Percentiles rank a stretch among this genome's conserved stretches.
These are phyloP conservation scores for Acrocera orbiculus DNA, from an alignment of 2,888 invertebrate species.

Conservation along the genomic window DNA sequence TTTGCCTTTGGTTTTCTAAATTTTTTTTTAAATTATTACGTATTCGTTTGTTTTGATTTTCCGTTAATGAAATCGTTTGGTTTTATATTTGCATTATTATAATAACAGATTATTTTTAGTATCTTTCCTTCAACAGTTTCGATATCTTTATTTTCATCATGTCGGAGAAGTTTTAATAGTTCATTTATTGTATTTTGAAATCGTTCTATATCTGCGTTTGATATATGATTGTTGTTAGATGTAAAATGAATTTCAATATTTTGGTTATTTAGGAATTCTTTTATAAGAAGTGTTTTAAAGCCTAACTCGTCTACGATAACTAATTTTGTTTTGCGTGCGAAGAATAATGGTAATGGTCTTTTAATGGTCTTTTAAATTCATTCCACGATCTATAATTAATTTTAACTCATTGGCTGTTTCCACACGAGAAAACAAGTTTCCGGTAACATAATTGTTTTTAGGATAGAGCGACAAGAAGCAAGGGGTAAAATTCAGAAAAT, in stretches of 20 bases:
- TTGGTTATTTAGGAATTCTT: constrained; percentile 9
- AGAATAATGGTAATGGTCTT: constrained; percentile 8
- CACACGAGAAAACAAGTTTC: too few species aligned
- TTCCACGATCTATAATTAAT: constrained; percentile 10
- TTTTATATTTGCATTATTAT: constrained; percentile 11
- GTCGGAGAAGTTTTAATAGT: constrained; percentile 11
- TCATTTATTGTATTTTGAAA: constrained; percentile 13
- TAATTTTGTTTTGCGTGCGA: constrained; percentile 9
- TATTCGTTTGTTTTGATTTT: constrained; percentile 10
- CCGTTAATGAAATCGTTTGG: constrained; percentile 13
- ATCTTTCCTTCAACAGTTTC: constrained; percentile 13
- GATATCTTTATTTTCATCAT: constrained; percentile 8
- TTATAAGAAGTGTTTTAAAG: constrained; percentile 12
- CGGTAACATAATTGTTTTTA: too few species aligned
- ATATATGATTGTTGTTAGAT: constrained; percentile 11
- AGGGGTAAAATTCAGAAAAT: too few species aligned
- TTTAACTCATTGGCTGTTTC: too few species aligned
- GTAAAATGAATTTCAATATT: constrained; percentile 11
- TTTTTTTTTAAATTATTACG: constrained; percentile 7
- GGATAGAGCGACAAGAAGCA: too few species aligned
- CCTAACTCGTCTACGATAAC: constrained; percentile 12
- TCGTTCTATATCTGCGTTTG: constrained; percentile 12
- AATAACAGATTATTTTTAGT: too few species aligned
- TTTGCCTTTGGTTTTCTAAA: constrained; percentile 10
- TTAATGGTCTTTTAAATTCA: constrained; percentile 10